A percentile compares a stretch with the other conserved stretches of the same genome.
phyloP scores from a whole-genome alignment of 2,797 vertebrate species.

The Arnoldichthys spilopterus region DNA sequence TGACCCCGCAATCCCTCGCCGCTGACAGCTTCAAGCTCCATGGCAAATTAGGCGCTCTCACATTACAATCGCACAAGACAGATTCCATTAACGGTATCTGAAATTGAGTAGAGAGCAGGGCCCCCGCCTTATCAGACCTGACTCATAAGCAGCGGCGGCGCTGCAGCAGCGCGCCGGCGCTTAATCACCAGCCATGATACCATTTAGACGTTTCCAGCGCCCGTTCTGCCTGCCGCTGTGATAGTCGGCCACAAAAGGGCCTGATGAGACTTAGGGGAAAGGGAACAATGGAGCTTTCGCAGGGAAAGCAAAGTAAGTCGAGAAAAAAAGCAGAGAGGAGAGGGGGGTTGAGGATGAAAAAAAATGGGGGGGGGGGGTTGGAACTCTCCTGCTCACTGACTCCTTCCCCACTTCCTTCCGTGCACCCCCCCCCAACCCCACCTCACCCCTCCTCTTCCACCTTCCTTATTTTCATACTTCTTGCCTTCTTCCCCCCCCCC shows the following conservation, averaged over 20 bases:
- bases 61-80: conserved; percentile 99
- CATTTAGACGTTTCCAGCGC: conserved; percentile 99
- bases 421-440: conserved; percentile 58
- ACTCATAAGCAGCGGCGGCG: conserved; percentile 99
- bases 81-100: conserved; percentile 99
- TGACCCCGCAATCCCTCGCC: conserved; percentile 99
- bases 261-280: conserved; percentile 99
- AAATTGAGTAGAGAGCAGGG: conserved; percentile 99
- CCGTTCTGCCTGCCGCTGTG: conserved; percentile 99
- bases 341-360: conserved; percentile 53
- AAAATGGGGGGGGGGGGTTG: conserved; percentile 60
- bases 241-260: conserved; percentile 99
- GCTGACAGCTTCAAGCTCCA: conserved; percentile 99
- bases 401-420: conserved; percentile 71
- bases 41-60: conserved; percentile 99
- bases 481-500: conserved; percentile 51
- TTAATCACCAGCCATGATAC: conserved; percentile 99
- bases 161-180: conserved; percentile 54
- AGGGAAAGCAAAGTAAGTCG: conserved; percentile 99
- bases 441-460: conserved; percentile 7
- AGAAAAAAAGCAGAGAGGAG: conserved; percentile 78
- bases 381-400: conserved; percentile 74
- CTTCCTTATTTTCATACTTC: conserved; percentile 64
- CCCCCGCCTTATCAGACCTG: conserved; percentile 98
- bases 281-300: conserved; percentile 99